Evolutionary conservation across 2,797 vertebrate species (phyloP), one percentile per base, ranked within the genome.

Genomic region (Catamblyrhynchus diadema): DNA sequence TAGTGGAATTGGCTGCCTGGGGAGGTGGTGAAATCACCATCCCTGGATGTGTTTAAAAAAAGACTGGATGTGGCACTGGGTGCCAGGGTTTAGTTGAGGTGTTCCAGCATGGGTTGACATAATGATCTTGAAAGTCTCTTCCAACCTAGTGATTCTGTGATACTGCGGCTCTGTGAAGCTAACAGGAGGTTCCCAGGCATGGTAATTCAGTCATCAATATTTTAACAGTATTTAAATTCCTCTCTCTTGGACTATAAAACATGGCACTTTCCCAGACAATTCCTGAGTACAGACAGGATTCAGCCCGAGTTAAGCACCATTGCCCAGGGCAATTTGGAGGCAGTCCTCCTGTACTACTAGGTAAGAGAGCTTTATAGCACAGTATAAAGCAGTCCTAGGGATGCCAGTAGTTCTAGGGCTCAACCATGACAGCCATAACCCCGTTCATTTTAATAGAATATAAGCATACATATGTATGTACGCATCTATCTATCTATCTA

Each of bases 11-110:
- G 11, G 16, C 27, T 39, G 47, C 20, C 35, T 3, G 6, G 33
- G 27, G 15, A 24, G 11, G 15, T 23, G 20, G 47, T 30, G 6
- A 20, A 67, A 27, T 50, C 65, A 37, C 45, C 6, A 30, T 48
- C 19, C 4, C 45, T 50, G 33, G 18, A 32, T 51, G 15, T 32
- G 8, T 32, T 39, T 18, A 32, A 23, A 67, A 37, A 24, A 51
- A 32, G 21, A 30, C 3, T 50, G 27, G 11, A 32, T 3, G 3
- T 32, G 35, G 11, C 15, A 19, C 28, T 41, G 1, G 0, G 6
- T 39, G 48, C 16, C 28, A 5, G 19, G 28, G 48, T 41, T 39
- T 41, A 32, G 21, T 32, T 41, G 21, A 39, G 12, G 15, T 6
- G 3, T 24, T 39, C 1, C 4, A 4, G 9, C 28, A 32, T 32